These are phyloP conservation scores for Fulica atra DNA, from an alignment of 2,113 vertebrate species.

Conservation along the genomic window DNA sequence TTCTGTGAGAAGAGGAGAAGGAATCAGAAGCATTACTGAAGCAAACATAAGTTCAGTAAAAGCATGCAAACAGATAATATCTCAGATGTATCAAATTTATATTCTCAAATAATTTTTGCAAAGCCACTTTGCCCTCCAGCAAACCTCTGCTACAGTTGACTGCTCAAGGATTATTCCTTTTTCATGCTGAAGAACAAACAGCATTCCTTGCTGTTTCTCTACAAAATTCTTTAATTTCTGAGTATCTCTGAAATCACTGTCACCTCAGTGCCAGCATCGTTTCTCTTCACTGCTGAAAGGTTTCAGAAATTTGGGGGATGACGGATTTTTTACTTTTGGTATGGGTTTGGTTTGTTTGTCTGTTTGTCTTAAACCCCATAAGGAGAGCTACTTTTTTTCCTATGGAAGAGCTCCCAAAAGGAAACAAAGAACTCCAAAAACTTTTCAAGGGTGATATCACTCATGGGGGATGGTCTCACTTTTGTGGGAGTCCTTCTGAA, in stretches of 20 bases:
- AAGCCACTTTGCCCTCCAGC: neutral
- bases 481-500: neutral
- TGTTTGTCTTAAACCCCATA: neutral
- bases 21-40: neutral
- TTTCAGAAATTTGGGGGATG: neutral
- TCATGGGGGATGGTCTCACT: neutral
- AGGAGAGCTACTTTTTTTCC: neutral
- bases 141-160: neutral
- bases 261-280: neutral
- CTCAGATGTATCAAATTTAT: neutral
- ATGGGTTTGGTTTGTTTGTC: neutral
- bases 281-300: neutral
- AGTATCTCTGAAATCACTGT: neutral
- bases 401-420: neutral
- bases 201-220: neutral
- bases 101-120: neutral
- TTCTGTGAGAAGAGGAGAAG: constrained; percentile 79
- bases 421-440: neutral
- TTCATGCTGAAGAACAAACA: neutral
- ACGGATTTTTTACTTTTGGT: neutral
- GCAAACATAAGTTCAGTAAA: neutral
- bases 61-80: neutral
- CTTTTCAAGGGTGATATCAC: neutral
- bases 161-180: neutral
- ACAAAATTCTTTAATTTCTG: neutral